Percentiles rank a stretch among this genome's conserved stretches.
Evolutionary conservation across 1,140 invertebrate genomes (phyloP).

Genomic region (Drosophila setifemur): DNA sequence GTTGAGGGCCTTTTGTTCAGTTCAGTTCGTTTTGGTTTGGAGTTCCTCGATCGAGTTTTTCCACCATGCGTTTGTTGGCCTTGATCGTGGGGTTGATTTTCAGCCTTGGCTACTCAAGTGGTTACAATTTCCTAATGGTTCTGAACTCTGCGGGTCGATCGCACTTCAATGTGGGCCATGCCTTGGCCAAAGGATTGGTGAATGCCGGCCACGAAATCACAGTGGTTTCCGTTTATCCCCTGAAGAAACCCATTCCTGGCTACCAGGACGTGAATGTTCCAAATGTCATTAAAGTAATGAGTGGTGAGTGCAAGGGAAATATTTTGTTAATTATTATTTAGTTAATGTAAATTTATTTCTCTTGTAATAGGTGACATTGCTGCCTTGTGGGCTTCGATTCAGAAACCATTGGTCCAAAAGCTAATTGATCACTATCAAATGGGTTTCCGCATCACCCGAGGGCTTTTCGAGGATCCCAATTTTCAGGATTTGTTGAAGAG

Average conservation of each 20-base stretch:
- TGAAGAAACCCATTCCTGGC: conserved; percentile 82
- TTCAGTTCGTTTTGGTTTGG: neutral
- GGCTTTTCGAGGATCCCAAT: conserved; percentile 28
- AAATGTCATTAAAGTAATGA: conserved; percentile 28
- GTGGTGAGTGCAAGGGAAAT: neutral
- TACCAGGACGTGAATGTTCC: conserved; percentile 82
- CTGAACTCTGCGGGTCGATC: conserved; percentile 83
- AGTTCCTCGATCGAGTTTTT: neutral
- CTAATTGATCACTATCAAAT: conserved; percentile 46
- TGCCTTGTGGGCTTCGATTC: conserved; percentile 32
- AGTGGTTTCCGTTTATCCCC: conserved; percentile 83
- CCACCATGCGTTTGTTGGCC: conserved; percentile 3
- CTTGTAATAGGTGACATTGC: conserved; percentile 21
- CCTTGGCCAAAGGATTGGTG: conserved; percentile 83
- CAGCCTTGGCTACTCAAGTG: neutral
- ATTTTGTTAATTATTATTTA: neutral
- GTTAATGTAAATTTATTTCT: neutral
- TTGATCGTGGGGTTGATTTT: conserved; percentile 17
- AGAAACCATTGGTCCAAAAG: conserved; percentile 17
- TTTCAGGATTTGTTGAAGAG: conserved; percentile 27
- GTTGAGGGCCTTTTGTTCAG: neutral
- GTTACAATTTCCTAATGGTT: conserved; percentile 77
- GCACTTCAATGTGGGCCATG: conserved; percentile 84
- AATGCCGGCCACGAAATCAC: conserved; percentile 84
- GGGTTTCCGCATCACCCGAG: conserved; percentile 39